Percentiles rank a stretch among this genome's conserved stretches.
Conservation (phyloP, 1,140 invertebrate species). For the Condylostylus longicornis region DNA sequence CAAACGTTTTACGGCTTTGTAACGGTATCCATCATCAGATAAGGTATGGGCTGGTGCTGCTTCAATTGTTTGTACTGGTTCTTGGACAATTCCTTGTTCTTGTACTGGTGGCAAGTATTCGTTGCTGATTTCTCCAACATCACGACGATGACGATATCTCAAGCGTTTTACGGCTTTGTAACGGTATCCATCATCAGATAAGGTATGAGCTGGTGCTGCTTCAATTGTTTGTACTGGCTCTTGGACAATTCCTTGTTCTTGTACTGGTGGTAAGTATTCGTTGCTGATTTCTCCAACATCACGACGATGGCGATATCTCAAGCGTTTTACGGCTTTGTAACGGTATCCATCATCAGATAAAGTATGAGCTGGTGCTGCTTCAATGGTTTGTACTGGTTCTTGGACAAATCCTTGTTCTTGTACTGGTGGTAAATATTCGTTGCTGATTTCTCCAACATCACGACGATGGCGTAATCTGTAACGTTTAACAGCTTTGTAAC, state of each 20-base stretch:
- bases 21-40: constrained; percentile 26
- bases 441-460: constrained; percentile 16
- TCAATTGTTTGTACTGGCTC: constrained; percentile 11
- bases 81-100: constrained; percentile 19
- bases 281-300: constrained; percentile 17
- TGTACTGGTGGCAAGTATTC: constrained; percentile 28
- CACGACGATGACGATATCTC: constrained; percentile 14
- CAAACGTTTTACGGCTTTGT: constrained; percentile 23
- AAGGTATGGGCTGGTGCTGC: constrained; percentile 10
- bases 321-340: constrained; percentile 20
- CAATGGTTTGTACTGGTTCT: constrained; percentile 2
- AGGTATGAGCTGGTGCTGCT: constrained; percentile 9
- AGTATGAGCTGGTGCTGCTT: constrained; percentile 8
- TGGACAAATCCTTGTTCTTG: constrained; percentile 15
- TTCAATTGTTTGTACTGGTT: constrained; percentile 3
- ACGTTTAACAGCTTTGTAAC: constrained; percentile 16
- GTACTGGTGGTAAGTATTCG: constrained; percentile 14
- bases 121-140: constrained; percentile 17
- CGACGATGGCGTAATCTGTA: constrained; percentile 17
- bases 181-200: constrained; percentile 14
- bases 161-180: constrained; percentile 16
- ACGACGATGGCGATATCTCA: constrained; percentile 18
- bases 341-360: constrained; percentile 15
- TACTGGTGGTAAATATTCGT: constrained; percentile 17
- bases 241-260: constrained; percentile 10